Evolutionary conservation across 1,140 invertebrate genomes (phyloP), one percentile per base, ranked within the genome.

Genomic region (Phocides pigmalion): DNA sequence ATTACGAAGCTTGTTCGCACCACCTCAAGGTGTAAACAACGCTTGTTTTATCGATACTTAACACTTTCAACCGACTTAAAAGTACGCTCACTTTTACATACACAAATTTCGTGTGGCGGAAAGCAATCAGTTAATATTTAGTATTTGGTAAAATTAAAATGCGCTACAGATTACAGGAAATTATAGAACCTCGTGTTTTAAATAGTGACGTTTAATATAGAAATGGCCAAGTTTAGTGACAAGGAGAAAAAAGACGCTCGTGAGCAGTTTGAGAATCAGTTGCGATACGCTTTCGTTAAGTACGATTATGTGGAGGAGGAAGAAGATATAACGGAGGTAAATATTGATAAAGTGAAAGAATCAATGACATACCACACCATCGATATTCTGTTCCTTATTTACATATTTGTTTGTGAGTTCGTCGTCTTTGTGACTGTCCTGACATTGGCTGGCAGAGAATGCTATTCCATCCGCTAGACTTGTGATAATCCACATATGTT

Each of bases 21-120:
- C 37, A 56, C 20, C 19, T 12, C 12, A 25, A 11, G 37, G 37
- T 14, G 53, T 28, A 42, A 56, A 56, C 53, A 78, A 72, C 76
- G 62, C 22, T 74, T 81, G 86, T 89, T 89, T 84, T 85, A 73
- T 89, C 86, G 65, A 89, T 89, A 89, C 14, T 69, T 84, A 64
- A 82, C 82, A 83, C 80, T 72, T 79, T 44, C 46, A 61, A 65
- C 62, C 66, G 63, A 64, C 63, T 64, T 35, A 64, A 68, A 62
- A 61, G 56, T 53, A 61, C 35, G 12, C 14, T 51, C 44, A 37
- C 41, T 16, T 35, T 22, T 22, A n/a, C 25, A 28, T 8, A 3
- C 20, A 22, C 5, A 3, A 3, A 32, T 4, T 32, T 32, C 1
- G 28, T 32, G 28, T 32, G 4, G 3, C 8, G 3, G 8, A 32